A percentile compares a stretch with the other conserved stretches of the same genome.
Evolutionary conservation across 2,888 invertebrate genomes (phyloP).

Genomic region (Rotaria sp.): DNA sequence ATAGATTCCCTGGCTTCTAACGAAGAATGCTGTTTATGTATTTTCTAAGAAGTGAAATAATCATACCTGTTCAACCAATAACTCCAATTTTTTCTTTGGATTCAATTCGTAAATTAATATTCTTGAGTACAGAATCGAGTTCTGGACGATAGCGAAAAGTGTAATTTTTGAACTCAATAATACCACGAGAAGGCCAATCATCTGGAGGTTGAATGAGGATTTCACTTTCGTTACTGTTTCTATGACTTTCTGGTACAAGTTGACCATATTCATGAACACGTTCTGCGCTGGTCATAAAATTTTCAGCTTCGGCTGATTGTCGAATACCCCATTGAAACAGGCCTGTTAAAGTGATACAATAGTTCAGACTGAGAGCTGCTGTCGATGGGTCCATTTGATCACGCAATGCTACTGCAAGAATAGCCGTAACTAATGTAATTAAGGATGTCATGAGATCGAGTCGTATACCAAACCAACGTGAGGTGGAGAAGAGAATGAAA

Average conservation of each 20-base stretch:
- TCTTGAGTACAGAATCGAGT: conserved; percentile 65
- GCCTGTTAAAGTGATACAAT: conserved; percentile 62
- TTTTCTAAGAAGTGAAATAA: too few relatives aligned
- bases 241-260: conserved; percentile 65
- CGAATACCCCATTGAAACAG: conserved; percentile 82
- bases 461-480: conserved; percentile 86
- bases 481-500: conserved; percentile 78
- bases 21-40: too few relatives aligned
- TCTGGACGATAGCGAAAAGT: too few relatives aligned
- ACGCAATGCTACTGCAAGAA: not conserved
- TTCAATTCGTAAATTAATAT: conserved; percentile 54
- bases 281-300: conserved; percentile 66
- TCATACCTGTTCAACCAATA: conserved; percentile 58
- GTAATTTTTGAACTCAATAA: conserved; percentile 49
- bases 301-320: conserved; percentile 47
- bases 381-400: not conserved
- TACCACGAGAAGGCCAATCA: conserved; percentile 55
- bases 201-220: conserved; percentile 49
- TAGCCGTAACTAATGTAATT: not conserved
- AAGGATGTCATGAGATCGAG: conserved; percentile 63
- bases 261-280: conserved; percentile 71
- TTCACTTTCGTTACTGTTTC: conserved; percentile 39
- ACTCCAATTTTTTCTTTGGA: conserved; percentile 64
- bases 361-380: conserved; percentile 48
- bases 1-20: too few relatives aligned